Evolutionary conservation across 2,797 vertebrate genomes (phyloP), one percentile per base, ranked within the genome.

Genomic region (Phalloptychus januarius): DNA sequence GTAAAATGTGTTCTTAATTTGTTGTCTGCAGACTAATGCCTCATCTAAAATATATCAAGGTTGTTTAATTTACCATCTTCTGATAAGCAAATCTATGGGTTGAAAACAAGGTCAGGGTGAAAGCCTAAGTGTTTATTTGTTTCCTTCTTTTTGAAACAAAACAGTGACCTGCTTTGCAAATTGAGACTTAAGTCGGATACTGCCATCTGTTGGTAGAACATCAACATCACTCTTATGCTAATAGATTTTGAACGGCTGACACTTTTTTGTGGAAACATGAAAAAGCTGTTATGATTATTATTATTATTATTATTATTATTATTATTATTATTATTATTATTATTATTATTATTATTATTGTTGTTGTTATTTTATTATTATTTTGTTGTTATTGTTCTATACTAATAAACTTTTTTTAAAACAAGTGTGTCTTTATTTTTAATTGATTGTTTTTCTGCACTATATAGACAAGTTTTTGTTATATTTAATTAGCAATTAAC

Each of bases 151-250:
- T 69, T 13, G 16, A 18, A 36, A 5, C 18, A 44, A 83, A 79
- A 67, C 75, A 74, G 75, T 44, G 75, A 7, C 28, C 71, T 71
- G 38, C 12, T 82, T 87, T 75, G 20, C 16, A 6, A 12, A 2
- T n/a, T 1, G 33, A 11, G 42, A 1, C 33, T 69, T 3, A 75
- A 77, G 83, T 80, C 76, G 15, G 25, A 52, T 33, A 86, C 86
- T 87, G 90, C 86, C 92, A 85, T 65, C 93, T 93, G 78, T 78
- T 93, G 93, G 90, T 79, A 16, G 5, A 80, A 77, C 4, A 72
- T 56, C 11, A 80, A 77, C 4, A 72, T 56, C 11, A 33, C 12
- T 74, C 18, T 61, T 56, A 33, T 33, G 25, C 18, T 33, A 72
- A 50, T 45, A 33, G 45, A 72, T 13, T 20, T 69, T 69, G 4